Percentiles rank a stretch among this genome's conserved stretches.
Conservation (phyloP, 2,113 vertebrate genomes). For the Apteryx owenii region DNA sequence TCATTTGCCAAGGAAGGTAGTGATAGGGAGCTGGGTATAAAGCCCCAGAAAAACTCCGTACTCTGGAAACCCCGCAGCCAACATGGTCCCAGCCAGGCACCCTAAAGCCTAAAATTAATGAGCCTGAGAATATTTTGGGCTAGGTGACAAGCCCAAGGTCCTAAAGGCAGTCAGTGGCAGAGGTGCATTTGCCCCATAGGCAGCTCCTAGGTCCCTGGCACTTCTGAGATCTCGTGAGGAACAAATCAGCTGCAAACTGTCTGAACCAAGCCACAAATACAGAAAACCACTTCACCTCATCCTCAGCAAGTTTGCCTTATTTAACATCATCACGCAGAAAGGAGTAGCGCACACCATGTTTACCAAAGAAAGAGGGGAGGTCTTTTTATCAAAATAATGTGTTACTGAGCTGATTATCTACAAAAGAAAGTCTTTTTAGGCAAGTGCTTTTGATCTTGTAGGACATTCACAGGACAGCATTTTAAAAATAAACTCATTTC, state of each 20-base stretch:
- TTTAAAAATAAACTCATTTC: not conserved
- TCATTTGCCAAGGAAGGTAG: not conserved
- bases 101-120: not conserved
- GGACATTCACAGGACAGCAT: not conserved
- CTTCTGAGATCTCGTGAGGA: not conserved
- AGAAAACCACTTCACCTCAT: not conserved
- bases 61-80: not conserved
- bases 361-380: not conserved
- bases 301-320: not conserved
- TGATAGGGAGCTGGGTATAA: rapidly evolving
- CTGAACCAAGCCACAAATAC: not conserved
- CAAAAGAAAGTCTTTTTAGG: not conserved
- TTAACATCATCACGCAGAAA: not conserved
- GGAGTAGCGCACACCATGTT: not conserved
- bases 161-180: not conserved
- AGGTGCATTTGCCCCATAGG: not conserved
- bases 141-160: not conserved
- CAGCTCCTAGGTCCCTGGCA: rapidly evolving
- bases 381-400: not conserved
- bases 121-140: not conserved
- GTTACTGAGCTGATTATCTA: not conserved
- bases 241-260: not conserved
- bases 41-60: not conserved
- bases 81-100: not conserved
- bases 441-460: not conserved